A percentile compares a stretch with the other conserved stretches of the same genome.
Conservation (phyloP, 2,797 vertebrate genomes). For the Potorous gilbertii region DNA sequence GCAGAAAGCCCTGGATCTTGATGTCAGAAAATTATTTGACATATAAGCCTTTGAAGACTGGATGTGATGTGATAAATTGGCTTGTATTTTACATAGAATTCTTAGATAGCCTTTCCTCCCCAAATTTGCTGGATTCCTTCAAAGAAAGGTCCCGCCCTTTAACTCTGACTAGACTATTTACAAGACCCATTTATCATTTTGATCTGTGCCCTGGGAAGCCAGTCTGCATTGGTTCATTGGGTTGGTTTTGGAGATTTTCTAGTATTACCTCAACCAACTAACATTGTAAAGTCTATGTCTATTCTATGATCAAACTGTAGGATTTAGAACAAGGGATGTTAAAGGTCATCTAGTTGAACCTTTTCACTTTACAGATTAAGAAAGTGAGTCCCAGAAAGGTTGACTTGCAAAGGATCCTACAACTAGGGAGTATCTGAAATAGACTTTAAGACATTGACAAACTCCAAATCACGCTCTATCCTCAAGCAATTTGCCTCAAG, state of each 20-base stretch:
- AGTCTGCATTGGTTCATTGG: background rate
- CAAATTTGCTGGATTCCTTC: too few relatives aligned
- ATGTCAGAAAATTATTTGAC: constrained; percentile 1
- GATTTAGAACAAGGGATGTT: background rate
- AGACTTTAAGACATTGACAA: background rate
- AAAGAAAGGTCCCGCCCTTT: background rate
- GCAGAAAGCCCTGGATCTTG: background rate
- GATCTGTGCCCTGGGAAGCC: background rate
- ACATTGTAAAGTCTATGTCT: background rate
- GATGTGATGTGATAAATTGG: background rate
- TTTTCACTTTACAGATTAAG: background rate
- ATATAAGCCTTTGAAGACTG: background rate
- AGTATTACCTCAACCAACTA: background rate
- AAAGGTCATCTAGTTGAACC: background rate
- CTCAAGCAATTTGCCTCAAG: background rate
- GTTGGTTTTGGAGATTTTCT: background rate
- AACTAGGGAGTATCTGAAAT: background rate
- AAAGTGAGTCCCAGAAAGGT: background rate
- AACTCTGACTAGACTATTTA: background rate
- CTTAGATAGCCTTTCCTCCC: background rate
- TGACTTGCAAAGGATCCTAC: background rate
- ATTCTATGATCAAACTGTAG: background rate
- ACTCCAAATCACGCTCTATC: background rate
- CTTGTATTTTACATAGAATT: background rate
- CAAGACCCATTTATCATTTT: background rate